Conservation (phyloP, 2,113 vertebrate species). For the Pleuronectes platessa region DNA sequence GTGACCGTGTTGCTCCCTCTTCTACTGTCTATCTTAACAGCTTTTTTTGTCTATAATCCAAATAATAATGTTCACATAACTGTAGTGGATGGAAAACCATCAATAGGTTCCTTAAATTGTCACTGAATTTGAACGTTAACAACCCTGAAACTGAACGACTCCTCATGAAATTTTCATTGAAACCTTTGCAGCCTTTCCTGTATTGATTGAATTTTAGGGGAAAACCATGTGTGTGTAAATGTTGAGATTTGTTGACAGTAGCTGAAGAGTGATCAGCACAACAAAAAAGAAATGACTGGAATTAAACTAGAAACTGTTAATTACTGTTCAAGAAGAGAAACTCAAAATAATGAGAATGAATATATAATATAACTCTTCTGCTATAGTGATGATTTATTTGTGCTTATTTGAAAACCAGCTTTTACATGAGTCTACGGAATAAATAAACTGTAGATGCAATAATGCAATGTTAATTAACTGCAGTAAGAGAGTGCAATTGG, state of each 20-base stretch:
- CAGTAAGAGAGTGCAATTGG: neutral
- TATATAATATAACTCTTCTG: too few relatives aligned
- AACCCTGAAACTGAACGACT: too few relatives aligned
- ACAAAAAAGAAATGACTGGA: neutral
- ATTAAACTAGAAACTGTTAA: neutral
- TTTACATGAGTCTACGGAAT: neutral
- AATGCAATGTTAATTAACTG: neutral
- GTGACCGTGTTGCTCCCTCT: neutral
- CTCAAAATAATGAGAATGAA: neutral
- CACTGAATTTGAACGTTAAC: too few relatives aligned
- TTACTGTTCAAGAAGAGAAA: neutral
- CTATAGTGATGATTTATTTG: neutral
- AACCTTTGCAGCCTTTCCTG: too few relatives aligned
- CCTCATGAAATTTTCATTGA: too few relatives aligned
- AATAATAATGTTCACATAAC: neutral
- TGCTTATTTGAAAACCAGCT: neutral
- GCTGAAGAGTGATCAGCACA: too few relatives aligned
- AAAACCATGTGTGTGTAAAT: too few relatives aligned
- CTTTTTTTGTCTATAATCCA: neutral
- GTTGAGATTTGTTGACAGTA: neutral
- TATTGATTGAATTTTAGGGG: too few relatives aligned
- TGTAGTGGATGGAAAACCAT: neutral
- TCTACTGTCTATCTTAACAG: neutral
- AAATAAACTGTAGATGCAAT: neutral
- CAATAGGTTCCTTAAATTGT: too few relatives aligned